Base-by-base conservation (phyloP, 2,888 invertebrate species). In the Clostera curtula region DNA sequence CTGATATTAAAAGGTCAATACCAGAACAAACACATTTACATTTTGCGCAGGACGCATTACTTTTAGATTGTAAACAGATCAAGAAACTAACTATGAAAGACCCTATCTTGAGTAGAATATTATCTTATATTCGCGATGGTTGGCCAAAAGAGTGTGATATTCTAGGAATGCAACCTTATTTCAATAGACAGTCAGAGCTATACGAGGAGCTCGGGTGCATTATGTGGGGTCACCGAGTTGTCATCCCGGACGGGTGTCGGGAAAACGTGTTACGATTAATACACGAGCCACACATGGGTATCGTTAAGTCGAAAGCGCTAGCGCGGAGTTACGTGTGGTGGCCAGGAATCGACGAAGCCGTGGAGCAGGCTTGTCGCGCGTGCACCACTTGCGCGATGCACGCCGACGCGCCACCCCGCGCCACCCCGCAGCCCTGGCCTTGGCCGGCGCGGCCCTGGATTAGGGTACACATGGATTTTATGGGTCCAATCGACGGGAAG, bases 191-290 rank as follows among this genome's bases (percentile, higher is more conserved):
- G 8, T 19, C 15, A 0, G 47, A 49, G 13, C 13, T 51, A 4
- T 49, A 51, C 11, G 12, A 14, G 1, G 44, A 46, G 17, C 13
- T 31, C n/a, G 46, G 39, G 0, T 42, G 39, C 19, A 4, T 43
- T 3, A 30, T 42, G 34, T 46, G 43, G 41, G 46, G 37, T 1
- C 31, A 38, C 12, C 9, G 41, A 5, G 10, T 43, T 0, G 30
- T 43, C 0, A 22, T 43, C 5, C 46, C 46, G 0, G 19, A 28
- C 1, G 1, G 12, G 0, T 34, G 28, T 10, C 18, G 33, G 4
- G 12, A 14, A 2, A 18, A 9, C 2, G 15, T 43, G 6, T 4
- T 39, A 7, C 9, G 15, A 4, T 16, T 35, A 6, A 8, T 39
- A 11, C 39, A 37, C 8, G 35, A 28, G 2, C 24, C 25, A 0